phyloP scores from a whole-genome alignment of 2,888 invertebrate species.

The Lucinisca nassula region DNA sequence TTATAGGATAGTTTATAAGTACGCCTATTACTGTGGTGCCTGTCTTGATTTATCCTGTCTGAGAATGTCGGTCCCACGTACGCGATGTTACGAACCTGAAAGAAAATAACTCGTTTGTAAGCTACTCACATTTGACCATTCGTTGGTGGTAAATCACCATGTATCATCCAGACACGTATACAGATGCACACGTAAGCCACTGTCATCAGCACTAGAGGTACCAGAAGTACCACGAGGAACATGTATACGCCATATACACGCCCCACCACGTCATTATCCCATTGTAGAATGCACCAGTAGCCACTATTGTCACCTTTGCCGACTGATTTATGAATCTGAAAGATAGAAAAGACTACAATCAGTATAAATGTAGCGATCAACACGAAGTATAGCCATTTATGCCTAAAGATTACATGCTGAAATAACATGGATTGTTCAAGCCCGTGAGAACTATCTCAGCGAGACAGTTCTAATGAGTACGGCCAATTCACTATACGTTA shows the following conservation, averaged over 20 bases:
- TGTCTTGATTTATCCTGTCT: too few species aligned
- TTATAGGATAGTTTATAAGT: too few species aligned
- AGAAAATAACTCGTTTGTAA: not conserved
- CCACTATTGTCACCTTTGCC: conserved; percentile 53
- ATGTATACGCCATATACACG: conserved; percentile 91
- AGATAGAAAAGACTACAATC: too few species aligned
- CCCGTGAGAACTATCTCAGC: too few species aligned
- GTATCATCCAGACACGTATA: conserved; percentile 88
- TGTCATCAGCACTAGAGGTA: conserved; percentile 91
- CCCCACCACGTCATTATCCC: conserved; percentile 76
- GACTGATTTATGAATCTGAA: conserved; percentile 70
- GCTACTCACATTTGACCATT: conserved; percentile 17
- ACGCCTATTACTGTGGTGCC: too few species aligned
- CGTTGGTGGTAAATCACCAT: conserved; percentile 44
- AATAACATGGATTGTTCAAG: too few species aligned
- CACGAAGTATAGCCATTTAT: too few species aligned
- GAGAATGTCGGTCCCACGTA: not conserved
- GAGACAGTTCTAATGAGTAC: too few species aligned
- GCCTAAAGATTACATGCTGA: too few species aligned
- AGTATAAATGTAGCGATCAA: too few species aligned
- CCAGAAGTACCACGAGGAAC: conserved; percentile 90
- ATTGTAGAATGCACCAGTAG: conserved; percentile 90
- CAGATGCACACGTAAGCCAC: conserved; percentile 91
- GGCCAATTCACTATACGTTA: too few species aligned
- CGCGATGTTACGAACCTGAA: not conserved